Percentiles rank a stretch among this genome's conserved stretches.
These are phyloP conservation scores for Eidolon helvum DNA, from an alignment of 2,113 vertebrate species.

Conservation along the genomic window DNA sequence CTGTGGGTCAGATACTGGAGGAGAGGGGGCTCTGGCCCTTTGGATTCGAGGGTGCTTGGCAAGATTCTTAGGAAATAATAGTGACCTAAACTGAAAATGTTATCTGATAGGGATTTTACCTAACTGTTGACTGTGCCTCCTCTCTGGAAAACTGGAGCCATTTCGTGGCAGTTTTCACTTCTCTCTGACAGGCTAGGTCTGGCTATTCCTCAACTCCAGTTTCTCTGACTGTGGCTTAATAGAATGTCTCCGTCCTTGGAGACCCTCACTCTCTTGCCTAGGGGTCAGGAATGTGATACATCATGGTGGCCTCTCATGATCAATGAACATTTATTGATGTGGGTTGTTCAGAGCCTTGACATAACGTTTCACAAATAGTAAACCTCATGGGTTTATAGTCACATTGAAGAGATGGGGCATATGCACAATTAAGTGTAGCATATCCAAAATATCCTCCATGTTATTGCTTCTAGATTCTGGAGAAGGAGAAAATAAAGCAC, in stretches of 20 bases:
- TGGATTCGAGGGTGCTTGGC: not conserved
- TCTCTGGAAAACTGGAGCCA: not conserved
- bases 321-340: not conserved
- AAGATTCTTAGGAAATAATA: conserved; percentile 5
- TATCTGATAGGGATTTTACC: not conserved
- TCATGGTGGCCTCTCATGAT: not conserved
- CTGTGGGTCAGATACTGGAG: not conserved
- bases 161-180: not conserved
- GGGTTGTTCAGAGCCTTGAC: not conserved
- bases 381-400: not conserved
- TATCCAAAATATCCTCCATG: not conserved
- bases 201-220: not conserved
- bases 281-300: not conserved
- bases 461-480: not conserved
- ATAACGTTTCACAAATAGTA: not conserved
- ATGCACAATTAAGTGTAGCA: fast-evolving
- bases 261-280: not conserved
- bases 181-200: not conserved
- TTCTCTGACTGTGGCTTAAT: not conserved
- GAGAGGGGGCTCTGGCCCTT: not conserved
- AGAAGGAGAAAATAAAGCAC: not conserved
- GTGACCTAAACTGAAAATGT: not conserved
- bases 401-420: not conserved
- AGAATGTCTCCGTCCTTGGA: not conserved
- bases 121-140: not conserved